Evolutionary conservation across 2,797 vertebrate species (phyloP).

Genomic region (Meda fulgida): DNA sequence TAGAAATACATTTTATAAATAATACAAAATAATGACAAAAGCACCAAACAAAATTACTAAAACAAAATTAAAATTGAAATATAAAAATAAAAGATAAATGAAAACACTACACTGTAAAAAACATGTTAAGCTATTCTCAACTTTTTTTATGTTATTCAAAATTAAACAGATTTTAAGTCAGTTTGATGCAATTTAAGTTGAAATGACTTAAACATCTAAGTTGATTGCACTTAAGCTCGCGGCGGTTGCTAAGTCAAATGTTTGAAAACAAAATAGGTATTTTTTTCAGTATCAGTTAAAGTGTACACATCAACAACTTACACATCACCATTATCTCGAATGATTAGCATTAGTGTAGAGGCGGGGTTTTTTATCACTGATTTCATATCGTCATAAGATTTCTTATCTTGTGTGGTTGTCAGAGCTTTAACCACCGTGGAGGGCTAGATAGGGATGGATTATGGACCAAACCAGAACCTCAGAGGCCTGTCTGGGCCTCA

Average conservation of each 20-base stretch:
- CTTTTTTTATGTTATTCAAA: too few species aligned
- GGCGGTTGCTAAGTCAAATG: background rate
- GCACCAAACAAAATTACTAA: background rate
- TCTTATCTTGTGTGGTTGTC: constrained; percentile 8
- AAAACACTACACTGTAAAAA: too few species aligned
- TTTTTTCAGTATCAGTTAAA: background rate
- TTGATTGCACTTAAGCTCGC: too few species aligned
- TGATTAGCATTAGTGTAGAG: background rate
- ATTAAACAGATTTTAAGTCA: too few species aligned
- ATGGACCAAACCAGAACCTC: background rate
- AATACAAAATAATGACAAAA: background rate
- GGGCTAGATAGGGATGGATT: background rate
- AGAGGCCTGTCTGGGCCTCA: background rate
- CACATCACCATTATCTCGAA: constrained; percentile 11
- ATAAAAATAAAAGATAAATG: too few species aligned
- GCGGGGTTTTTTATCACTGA: background rate
- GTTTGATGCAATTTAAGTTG: too few species aligned
- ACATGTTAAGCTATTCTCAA: too few species aligned
- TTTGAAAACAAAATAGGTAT: background rate
- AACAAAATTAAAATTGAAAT: background rate
- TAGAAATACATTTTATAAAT: background rate
- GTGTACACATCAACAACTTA: constrained; percentile 7
- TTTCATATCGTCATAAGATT: background rate
- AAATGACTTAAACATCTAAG: too few species aligned
- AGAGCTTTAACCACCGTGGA: background rate